Percentiles rank a stretch among this genome's conserved stretches.
Evolutionary conservation across 2,888 invertebrate genomes (phyloP).

Genomic region (Endomychus coccineus): DNA sequence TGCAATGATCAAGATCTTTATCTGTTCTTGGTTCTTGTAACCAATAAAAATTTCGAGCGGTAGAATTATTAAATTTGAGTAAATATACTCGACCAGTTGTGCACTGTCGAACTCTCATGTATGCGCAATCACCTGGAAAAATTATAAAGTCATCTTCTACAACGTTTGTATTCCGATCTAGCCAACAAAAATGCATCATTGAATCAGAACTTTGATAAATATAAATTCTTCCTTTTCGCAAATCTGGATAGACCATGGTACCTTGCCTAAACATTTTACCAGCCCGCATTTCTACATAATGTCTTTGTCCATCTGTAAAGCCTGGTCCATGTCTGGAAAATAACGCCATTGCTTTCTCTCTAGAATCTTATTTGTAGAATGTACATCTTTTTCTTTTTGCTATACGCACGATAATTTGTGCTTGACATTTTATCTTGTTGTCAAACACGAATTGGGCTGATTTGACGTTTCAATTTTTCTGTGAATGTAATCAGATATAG

Average conservation of each 20-base stretch:
- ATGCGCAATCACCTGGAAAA: slow-evolving; percentile 12
- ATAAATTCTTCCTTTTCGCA: slow-evolving; percentile 8
- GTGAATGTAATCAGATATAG: no score
- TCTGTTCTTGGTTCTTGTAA: slow-evolving; percentile 11
- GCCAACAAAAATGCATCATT: slow-evolving; percentile 13
- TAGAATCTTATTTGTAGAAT: no score
- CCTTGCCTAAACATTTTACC: slow-evolving; percentile 11
- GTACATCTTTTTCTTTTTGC: no score
- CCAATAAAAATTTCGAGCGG: slow-evolving; percentile 11
- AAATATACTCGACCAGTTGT: slow-evolving; percentile 11
- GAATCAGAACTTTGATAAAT: slow-evolving; percentile 8
- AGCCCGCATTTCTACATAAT: slow-evolving; percentile 9
- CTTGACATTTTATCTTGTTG: no score
- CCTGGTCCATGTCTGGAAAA: slow-evolving; percentile 3
- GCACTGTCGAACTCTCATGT: slow-evolving; percentile 8
- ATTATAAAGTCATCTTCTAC: slow-evolving; percentile 12
- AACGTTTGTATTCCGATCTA: slow-evolving; percentile 4
- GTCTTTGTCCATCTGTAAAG: slow-evolving; percentile 5
- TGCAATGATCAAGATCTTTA: slow-evolving; percentile 9
- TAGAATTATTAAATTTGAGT: slow-evolving; percentile 7
- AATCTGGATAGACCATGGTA: slow-evolving; percentile 8
- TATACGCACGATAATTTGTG: no score
- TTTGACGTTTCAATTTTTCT: no score
- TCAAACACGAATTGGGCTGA: no score
- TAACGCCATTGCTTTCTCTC: no score